phyloP scores from a whole-genome alignment of 2,797 vertebrate genomes.

The Poecilia velifera region DNA sequence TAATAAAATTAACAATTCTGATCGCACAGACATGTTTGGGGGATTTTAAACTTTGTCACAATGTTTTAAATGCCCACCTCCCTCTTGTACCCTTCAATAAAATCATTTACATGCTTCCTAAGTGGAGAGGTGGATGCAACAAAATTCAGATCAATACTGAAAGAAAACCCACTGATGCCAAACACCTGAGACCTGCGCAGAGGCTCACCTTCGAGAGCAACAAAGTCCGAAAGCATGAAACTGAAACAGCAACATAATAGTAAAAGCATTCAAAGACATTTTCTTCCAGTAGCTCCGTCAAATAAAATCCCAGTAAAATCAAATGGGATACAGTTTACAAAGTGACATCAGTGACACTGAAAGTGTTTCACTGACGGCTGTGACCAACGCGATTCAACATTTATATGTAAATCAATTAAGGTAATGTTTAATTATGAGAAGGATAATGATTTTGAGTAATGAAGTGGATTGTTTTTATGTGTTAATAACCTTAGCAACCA shows the following conservation, averaged over 20 bases:
- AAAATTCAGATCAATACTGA: neutral
- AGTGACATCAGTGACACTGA: neutral
- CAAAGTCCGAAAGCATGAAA: neutral
- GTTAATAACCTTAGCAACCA: constrained; percentile 22
- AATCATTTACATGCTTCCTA: neutral
- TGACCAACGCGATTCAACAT: constrained; percentile 4
- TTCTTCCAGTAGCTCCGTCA: neutral
- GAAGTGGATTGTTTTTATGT: constrained; percentile 19
- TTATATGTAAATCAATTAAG: constrained; percentile 18
- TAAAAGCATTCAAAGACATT: neutral
- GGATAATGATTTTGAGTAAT: constrained; percentile 25
- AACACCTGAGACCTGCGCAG: neutral
- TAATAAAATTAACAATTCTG: too few relatives aligned
- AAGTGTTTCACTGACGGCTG: neutral
- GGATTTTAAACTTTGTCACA: too few relatives aligned
- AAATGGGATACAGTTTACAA: neutral
- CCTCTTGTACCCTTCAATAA: neutral
- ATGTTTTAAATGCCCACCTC: too few relatives aligned
- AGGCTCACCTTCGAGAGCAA: neutral
- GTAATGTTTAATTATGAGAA: constrained; percentile 29
- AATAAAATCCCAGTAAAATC: neutral
- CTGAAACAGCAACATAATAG: neutral
- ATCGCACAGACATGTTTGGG: too few relatives aligned
- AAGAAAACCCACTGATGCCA: neutral
- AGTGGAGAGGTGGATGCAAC: neutral